Conservation (phyloP, 1,140 invertebrate species). For the Triops longicaudatus region DNA sequence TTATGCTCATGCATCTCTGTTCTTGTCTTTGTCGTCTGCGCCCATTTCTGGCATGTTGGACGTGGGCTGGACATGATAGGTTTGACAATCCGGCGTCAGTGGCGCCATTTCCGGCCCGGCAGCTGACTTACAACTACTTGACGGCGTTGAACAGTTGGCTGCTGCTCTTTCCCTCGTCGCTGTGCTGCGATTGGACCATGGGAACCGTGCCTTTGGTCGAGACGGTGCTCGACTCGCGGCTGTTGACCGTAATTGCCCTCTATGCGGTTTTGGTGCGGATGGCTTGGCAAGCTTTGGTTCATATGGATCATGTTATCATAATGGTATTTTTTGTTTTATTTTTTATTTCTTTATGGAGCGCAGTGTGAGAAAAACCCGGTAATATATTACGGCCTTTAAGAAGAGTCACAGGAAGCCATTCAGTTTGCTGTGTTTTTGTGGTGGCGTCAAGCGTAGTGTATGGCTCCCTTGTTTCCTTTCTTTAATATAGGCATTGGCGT, state of each 20-base stretch:
- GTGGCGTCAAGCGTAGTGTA: background rate
- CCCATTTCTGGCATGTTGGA: background rate
- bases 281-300: slow-evolving; percentile 50
- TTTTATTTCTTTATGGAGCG: too few species aligned
- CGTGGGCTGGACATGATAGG: slow-evolving; percentile 42
- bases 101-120: slow-evolving; percentile 62
- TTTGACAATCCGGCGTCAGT: slow-evolving; percentile 90
- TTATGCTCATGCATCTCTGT: background rate
- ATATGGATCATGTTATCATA: slow-evolving; percentile 26
- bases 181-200: slow-evolving; percentile 99
- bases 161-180: slow-evolving; percentile 72
- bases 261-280: slow-evolving; percentile 56
- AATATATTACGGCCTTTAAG: too few species aligned
- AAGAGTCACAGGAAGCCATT: too few species aligned
- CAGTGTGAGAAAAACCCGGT: too few species aligned
- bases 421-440: background rate
- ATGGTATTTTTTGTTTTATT: slow-evolving; percentile 21
- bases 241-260: slow-evolving; percentile 69
- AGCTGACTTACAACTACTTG: slow-evolving; percentile 89
- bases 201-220: slow-evolving; percentile 82
- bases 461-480: slow-evolving; percentile 25
- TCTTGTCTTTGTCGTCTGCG: background rate
- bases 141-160: slow-evolving; percentile 84
- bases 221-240: slow-evolving; percentile 68
- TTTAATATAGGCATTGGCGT: background rate